A percentile compares a stretch with the other conserved stretches of the same genome.
phyloP scores from a whole-genome alignment of 2,888 invertebrate genomes.

The Acleris laterana region DNA sequence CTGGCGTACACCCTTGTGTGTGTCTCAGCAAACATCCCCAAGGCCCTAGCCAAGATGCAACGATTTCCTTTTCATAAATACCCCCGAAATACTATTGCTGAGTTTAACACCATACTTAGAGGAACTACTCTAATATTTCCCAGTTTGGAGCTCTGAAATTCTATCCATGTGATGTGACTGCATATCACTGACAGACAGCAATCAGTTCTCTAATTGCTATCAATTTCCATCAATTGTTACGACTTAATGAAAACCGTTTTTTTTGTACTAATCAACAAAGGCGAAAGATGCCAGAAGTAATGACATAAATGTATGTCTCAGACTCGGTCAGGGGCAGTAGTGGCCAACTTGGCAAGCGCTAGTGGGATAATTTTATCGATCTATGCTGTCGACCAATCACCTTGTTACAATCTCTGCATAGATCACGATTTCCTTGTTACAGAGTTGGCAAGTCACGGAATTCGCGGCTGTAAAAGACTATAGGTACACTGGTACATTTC shows the following conservation, averaged over 20 bases:
- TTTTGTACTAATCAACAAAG: constrained; percentile 9
- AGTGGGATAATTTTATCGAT: constrained; percentile 73
- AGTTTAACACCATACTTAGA: too few species aligned
- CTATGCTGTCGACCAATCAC: constrained; percentile 39
- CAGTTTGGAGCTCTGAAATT: too few species aligned
- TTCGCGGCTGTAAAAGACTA: too few species aligned
- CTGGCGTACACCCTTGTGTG: too few species aligned
- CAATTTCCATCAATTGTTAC: neutral
- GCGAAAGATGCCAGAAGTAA: constrained; percentile 25
- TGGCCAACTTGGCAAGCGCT: constrained; percentile 76
- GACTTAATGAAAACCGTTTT: neutral
- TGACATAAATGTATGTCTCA: constrained; percentile 28
- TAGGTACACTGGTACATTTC: neutral
- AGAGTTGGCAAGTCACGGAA: neutral
- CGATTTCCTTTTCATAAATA: too few species aligned
- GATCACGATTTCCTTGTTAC: constrained; percentile 42
- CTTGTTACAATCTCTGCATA: constrained; percentile 16
- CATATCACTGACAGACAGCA: too few species aligned
- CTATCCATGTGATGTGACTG: too few species aligned
- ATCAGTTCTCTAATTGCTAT: too few species aligned
- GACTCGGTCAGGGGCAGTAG: constrained; percentile 61
- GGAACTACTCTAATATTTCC: too few species aligned
- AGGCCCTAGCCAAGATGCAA: too few species aligned
- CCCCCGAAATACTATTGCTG: too few species aligned
- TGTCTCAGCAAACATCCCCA: too few species aligned